A percentile compares a stretch with the other conserved stretches of the same genome.
These are phyloP conservation scores for Epinotia ramella DNA, from an alignment of 2,888 invertebrate species.

Conservation along the genomic window DNA sequence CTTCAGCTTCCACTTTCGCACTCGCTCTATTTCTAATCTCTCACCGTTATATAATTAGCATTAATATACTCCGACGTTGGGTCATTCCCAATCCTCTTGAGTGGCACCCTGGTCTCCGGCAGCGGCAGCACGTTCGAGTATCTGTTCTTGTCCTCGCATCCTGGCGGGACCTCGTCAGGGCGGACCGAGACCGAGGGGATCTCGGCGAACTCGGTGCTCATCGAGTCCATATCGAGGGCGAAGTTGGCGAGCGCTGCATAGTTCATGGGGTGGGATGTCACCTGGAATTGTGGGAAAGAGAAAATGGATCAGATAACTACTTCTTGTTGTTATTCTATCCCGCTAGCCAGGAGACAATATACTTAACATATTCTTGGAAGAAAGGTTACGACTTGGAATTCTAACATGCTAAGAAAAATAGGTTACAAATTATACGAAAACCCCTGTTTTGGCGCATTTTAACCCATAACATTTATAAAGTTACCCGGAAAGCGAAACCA, in stretches of 20 bases:
- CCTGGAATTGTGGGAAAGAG: slow-evolving; percentile 69
- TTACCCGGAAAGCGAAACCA: no score
- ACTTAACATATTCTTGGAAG: no score
- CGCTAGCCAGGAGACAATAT: no score
- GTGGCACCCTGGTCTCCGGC: slow-evolving; percentile 94
- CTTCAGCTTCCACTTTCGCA: no score
- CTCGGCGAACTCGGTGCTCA: slow-evolving; percentile 92
- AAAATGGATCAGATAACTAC: background rate
- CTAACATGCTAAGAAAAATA: no score
- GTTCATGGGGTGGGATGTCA: slow-evolving; percentile 90
- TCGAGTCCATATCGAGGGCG: slow-evolving; percentile 88
- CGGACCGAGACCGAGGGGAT: slow-evolving; percentile 92
- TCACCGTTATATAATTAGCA: slow-evolving; percentile 96
- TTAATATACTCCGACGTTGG: slow-evolving; percentile 96
- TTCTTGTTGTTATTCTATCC: background rate
- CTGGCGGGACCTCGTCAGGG: slow-evolving; percentile 93
- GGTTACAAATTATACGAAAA: no score
- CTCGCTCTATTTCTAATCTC: slow-evolving; percentile 56
- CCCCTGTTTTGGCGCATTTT: no score
- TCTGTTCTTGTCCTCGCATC: slow-evolving; percentile 95
- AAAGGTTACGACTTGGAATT: no score
- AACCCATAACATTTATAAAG: no score
- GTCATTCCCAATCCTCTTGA: slow-evolving; percentile 89
- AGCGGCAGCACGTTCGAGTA: slow-evolving; percentile 98
- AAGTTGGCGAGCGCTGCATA: slow-evolving; percentile 92